Conservation (phyloP, 2,888 invertebrate species). For the Chymomyza fuscimana region DNA sequence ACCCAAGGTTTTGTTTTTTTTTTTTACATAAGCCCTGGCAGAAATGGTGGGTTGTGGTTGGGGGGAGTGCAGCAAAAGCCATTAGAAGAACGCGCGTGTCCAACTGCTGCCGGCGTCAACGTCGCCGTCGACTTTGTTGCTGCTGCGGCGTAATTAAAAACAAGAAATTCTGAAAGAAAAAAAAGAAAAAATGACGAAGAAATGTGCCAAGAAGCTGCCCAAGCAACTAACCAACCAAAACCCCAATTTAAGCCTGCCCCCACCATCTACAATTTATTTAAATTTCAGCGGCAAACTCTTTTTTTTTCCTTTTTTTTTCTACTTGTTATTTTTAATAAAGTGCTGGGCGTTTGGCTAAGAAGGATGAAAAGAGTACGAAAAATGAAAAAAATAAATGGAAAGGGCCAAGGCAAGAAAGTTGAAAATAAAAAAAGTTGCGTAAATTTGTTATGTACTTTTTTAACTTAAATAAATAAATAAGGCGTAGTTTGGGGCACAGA, state of each 20-base stretch:
- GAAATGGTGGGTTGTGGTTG: background rate
- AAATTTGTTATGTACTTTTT: conserved; percentile 67
- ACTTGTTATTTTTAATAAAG: conserved; percentile 67
- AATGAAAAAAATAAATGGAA: conserved; percentile 17
- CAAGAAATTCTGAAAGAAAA: conserved; percentile 52
- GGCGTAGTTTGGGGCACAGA: conserved; percentile 15
- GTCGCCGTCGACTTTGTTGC: conserved; percentile 35
- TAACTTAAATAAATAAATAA: conserved; percentile 70
- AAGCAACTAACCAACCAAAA: conserved; percentile 7
- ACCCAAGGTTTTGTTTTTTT: background rate
- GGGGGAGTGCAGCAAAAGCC: conserved; percentile 23
- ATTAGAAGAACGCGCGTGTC: conserved; percentile 50
- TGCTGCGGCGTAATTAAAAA: conserved; percentile 58
- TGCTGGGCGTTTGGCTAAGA: conserved; percentile 36
- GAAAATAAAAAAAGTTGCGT: conserved; percentile 57
- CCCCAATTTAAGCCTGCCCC: background rate
- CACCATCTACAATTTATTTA: conserved; percentile 52
- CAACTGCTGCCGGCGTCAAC: conserved; percentile 28
- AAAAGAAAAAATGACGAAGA: conserved; percentile 27
- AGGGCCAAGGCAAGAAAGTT: conserved; percentile 34
- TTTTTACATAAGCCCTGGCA: background rate
- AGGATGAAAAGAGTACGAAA: background rate
- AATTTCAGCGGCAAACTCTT: conserved; percentile 57
- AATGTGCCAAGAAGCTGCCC: conserved; percentile 58
- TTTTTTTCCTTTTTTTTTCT: conserved; percentile 26